Base-by-base conservation (phyloP, 2,888 invertebrate species). In the Polydrusus tereticollis region DNA sequence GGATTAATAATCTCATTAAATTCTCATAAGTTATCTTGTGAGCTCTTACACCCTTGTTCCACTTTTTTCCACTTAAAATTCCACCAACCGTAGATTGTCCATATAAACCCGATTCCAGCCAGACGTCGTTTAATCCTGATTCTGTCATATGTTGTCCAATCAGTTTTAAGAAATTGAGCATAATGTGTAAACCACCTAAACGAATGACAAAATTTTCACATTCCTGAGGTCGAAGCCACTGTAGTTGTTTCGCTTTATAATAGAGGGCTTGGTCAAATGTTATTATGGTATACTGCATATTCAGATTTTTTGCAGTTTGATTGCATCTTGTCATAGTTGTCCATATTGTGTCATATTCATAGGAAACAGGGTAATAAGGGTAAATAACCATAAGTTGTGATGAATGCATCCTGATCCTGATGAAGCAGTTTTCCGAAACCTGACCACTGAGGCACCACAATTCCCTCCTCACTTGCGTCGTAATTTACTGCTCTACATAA, bases 201-300 rank as follows among this genome's bases (percentile, higher is more conserved):
- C 57, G 29, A 16, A 36, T 10, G 26, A 26, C 4, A 6, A 59
- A 38, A 2, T 62, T 16, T 12, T 29, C 55, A 7, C 55, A 26
- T 67, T 55, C 2, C n/a, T n/a, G n/a, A n/a, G 33, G 47, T 21
- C 68, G 66, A 8, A 55, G 18, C 74, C 74, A 75, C 29, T 77
- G 75, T n/a, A 75, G 23, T 64, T 75, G 72, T 57, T 75, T 69
- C 14, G 72, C 73, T 64, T 77, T 77, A 38, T 26, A 75, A 58
- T 75, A 77, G n/a, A 76, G 63, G 4, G 74, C 73, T 59, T 75
- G 76, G 60, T 76, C 76, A 59, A 76, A 76, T 50, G 38, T 69
- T 14, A 73, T 43, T 45, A 71, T 69, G 18, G 67, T 68, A 50
- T 73, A 43, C 21, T 10, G 8, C 4, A 43, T 63, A 38, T 65